A percentile compares a stretch with the other conserved stretches of the same genome.
These are phyloP conservation scores for Pollenia angustigena DNA, from an alignment of 2,888 invertebrate genomes.

Conservation along the genomic window DNA sequence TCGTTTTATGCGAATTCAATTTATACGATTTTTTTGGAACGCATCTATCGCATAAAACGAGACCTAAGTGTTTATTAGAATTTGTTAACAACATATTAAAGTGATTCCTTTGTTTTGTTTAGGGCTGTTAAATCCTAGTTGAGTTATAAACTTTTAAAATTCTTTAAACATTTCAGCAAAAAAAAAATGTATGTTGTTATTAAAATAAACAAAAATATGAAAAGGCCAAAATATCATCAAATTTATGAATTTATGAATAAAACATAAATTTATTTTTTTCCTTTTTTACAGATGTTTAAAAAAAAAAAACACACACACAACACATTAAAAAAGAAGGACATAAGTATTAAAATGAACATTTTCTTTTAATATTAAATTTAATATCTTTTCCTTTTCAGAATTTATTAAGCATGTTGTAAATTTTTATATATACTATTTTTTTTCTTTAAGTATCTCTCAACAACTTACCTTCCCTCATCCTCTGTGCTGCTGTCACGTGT, in stretches of 20 bases:
- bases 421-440: neutral
- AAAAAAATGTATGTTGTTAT: neutral
- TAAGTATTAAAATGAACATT: neutral
- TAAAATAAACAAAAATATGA: too few relatives aligned
- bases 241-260: neutral
- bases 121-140: too few relatives aligned
- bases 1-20: too few relatives aligned
- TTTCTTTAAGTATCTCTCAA: neutral
- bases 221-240: neutral
- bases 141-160: too few relatives aligned
- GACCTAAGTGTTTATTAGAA: too few relatives aligned
- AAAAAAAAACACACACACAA: neutral
- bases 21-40: too few relatives aligned
- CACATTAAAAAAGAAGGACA: neutral
- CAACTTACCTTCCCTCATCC: conserved; percentile 80
- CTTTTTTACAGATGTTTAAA: neutral
- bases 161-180: neutral
- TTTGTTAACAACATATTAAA: too few relatives aligned
- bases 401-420: neutral
- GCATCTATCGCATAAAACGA: too few relatives aligned
- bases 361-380: neutral
- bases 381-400: neutral
- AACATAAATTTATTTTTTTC: neutral
- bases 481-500: conserved; percentile 82
- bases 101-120: too few relatives aligned